Evolutionary conservation across 2,888 invertebrate genomes (phyloP).

Genomic region (Eristalis arbustorum): DNA sequence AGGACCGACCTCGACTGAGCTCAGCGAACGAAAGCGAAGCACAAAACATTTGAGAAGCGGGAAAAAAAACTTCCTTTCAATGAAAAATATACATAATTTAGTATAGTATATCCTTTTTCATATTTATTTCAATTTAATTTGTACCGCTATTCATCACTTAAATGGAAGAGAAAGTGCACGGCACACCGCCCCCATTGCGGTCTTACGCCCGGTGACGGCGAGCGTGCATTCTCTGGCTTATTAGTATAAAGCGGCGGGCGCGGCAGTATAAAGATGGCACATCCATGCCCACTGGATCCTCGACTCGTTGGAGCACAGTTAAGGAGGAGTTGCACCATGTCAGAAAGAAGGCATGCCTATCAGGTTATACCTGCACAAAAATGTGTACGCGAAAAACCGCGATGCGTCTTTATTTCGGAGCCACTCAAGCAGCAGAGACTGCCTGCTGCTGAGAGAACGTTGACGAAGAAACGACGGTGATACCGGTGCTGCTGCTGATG

Average conservation of each 20-base stretch:
- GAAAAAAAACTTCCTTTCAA: slow-evolving; percentile 55
- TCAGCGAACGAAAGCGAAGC: not conserved
- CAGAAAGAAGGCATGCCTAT: not conserved
- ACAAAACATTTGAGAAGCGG: slow-evolving; percentile 12
- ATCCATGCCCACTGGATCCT: slow-evolving; percentile 41
- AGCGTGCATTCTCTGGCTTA: slow-evolving; percentile 41
- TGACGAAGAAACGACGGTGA: slow-evolving; percentile 2
- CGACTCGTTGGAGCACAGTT: not conserved
- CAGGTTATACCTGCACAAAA: not conserved
- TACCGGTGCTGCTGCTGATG: not conserved
- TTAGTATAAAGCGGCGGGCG: slow-evolving; percentile 45
- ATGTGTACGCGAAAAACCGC: slow-evolving; percentile 62
- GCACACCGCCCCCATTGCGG: slow-evolving; percentile 57
- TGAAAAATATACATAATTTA: slow-evolving; percentile 35
- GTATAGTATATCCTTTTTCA: slow-evolving; percentile 67
- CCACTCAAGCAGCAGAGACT: slow-evolving; percentile 37
- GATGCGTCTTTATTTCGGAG: slow-evolving; percentile 66
- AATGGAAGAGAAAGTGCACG: slow-evolving; percentile 48
- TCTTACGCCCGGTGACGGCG: not conserved
- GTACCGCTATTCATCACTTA: slow-evolving; percentile 62
- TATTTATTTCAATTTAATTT: slow-evolving; percentile 68
- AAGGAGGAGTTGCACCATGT: not conserved
- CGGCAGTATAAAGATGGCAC: slow-evolving; percentile 63
- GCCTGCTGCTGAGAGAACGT: not conserved
- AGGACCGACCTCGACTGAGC: not conserved